Evolutionary conservation across 2,888 invertebrate species (phyloP).

Genomic region (Acrobasis consociella): DNA sequence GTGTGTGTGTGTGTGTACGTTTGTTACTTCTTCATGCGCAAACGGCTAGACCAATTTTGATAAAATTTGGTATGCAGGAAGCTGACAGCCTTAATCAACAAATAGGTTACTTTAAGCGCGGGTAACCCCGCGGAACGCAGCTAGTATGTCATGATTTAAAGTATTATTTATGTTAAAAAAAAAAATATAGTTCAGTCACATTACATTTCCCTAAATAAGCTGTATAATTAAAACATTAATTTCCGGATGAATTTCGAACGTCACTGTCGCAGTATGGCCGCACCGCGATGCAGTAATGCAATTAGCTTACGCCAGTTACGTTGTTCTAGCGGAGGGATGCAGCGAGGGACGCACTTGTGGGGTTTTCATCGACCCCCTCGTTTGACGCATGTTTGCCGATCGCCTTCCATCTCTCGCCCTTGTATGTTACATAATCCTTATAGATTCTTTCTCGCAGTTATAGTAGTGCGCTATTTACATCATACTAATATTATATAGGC

Average conservation of each 20-base stretch:
- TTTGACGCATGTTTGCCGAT: conserved; percentile 17
- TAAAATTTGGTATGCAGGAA: no score
- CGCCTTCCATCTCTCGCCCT: conserved; percentile 26
- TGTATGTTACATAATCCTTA: conserved; percentile 33
- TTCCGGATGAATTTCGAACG: conserved; percentile 36
- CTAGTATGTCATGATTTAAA: no score
- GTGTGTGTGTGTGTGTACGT: no score
- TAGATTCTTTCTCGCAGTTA: background rate
- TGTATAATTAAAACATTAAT: conserved; percentile 5
- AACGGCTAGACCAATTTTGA: no score
- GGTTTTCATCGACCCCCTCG: conserved; percentile 39
- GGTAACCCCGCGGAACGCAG: no score
- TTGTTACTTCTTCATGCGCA: no score
- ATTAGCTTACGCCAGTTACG: conserved; percentile 56
- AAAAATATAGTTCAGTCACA: no score
- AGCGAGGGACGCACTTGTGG: conserved; percentile 54
- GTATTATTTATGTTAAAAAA: no score
- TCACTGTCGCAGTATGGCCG: conserved; percentile 41
- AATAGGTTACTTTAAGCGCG: no score
- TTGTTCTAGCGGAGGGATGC: conserved; percentile 52
- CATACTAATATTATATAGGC: no score
- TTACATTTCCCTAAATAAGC: background rate
- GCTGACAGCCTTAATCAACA: no score
- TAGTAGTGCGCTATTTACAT: background rate
- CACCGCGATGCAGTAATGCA: conserved; percentile 58